A percentile compares a stretch with the other conserved stretches of the same genome.
These are phyloP conservation scores for Glandiceps talaboti DNA, from an alignment of 53 echinoderm and acorn worm species.

Conservation along the genomic window DNA sequence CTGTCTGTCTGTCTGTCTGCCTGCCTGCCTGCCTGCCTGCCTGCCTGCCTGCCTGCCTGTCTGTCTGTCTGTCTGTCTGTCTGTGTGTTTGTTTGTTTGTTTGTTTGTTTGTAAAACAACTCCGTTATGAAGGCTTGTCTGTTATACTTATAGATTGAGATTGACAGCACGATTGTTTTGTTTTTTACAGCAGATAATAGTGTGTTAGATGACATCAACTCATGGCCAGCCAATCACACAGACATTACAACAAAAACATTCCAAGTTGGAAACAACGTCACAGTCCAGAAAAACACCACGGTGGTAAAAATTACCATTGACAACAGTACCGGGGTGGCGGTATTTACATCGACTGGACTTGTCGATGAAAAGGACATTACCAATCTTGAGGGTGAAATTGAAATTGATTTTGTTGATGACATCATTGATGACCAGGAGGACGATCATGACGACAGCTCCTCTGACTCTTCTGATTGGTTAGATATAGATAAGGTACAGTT, in stretches of 20 bases:
- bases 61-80: too few relatives aligned
- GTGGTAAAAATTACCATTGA: not conserved
- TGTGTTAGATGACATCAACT: not conserved
- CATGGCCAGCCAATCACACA: not conserved
- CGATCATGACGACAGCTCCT: not conserved
- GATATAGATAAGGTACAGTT: not conserved
- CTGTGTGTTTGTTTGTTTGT: too few relatives aligned
- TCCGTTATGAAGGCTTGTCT: too few relatives aligned
- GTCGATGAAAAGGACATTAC: not conserved
- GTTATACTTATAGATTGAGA: too few relatives aligned
- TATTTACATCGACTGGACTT: not conserved
- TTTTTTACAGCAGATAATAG: not conserved
- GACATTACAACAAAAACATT: not conserved
- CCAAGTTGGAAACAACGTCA: not conserved
- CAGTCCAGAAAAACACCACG: not conserved
- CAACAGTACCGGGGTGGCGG: not conserved
- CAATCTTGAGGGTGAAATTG: not conserved
- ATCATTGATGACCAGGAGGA: not conserved
- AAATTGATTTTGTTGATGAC: not conserved
- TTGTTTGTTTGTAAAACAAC: too few relatives aligned
- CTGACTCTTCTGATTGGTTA: not conserved
- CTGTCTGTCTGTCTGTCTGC: too few relatives aligned
- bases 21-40: too few relatives aligned
- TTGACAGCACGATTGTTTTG: too few relatives aligned
- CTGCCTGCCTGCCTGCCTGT: too few relatives aligned